These are phyloP conservation scores for Rostratula benghalensis DNA, from an alignment of 2,113 vertebrate genomes.

Conservation along the genomic window DNA sequence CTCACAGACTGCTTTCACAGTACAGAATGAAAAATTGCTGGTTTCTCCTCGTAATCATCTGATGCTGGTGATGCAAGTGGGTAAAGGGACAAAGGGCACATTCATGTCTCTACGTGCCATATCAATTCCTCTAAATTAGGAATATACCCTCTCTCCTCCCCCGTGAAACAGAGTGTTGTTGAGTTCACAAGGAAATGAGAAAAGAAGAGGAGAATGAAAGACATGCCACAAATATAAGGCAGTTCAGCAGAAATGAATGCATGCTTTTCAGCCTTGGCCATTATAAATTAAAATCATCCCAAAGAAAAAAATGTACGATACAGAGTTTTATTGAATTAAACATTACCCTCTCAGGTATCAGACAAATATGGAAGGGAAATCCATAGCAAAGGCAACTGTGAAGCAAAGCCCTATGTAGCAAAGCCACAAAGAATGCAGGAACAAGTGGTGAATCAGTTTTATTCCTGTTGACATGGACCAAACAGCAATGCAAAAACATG, in stretches of 20 bases:
- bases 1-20: neutral
- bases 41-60: neutral
- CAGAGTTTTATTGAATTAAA: neutral
- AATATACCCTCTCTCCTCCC: neutral
- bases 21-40: neutral
- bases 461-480: neutral
- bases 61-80: neutral
- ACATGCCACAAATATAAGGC: neutral
- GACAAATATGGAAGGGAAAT: neutral
- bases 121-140: neutral
- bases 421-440: neutral
- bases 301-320: neutral
- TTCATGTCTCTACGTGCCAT: neutral
- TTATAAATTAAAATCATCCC: neutral
- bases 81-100: slow-evolving; percentile 10
- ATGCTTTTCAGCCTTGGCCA: neutral
- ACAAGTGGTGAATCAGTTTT: neutral
- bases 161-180: neutral
- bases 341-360: neutral
- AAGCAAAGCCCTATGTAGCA: neutral
- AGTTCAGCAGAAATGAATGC: slow-evolving; percentile 5
- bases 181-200: neutral
- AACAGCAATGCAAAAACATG: neutral
- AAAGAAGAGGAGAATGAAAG: neutral
- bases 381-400: neutral